Evolutionary conservation across 37 sponge, comb jelly and placozoan species (phyloP), one percentile per base, ranked within the genome.

Genomic region (Hexactinellida sp.): DNA sequence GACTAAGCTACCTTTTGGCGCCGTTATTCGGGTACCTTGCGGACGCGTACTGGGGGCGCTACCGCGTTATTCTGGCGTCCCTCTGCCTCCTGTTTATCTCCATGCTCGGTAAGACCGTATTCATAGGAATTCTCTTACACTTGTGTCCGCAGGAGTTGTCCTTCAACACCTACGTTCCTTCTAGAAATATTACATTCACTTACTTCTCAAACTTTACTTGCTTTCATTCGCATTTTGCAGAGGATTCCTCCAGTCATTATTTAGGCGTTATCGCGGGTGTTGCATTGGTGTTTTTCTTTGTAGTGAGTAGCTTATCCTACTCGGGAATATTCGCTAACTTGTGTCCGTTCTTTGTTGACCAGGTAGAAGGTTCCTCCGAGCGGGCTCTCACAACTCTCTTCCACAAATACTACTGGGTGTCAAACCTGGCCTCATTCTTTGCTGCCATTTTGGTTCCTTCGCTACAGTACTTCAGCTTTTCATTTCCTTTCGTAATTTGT

Each of bases 321-420:
- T 63, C 76, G 3, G 76, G 76, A 63, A 32, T 63, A 10, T 63
- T 63, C 76, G 76, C 76, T 23, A 63, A 63, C 76, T 25, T 63
- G 34, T 63, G 76, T 63, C 76, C 76, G 3, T 63, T 63, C 76
- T 25, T 63, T 63, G 76, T 63, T 3, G 76, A 63, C 30, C 76
- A 63, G 76, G 21, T n/a, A 1, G 76, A 63, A 28, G 76, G 76
- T 25, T 63, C 76, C 30, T 63, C 76, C 3, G 76, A 63, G 13
- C 32, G 25, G 3, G 76, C 30, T 3, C 76, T 63, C 34, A 63
- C 32, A 5, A 25, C 76, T 32, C 76, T 63, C 5, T 63, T 63
- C 76, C 76, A 63, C 13, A 63, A 63, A 63, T 63, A 63, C 13
- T 63, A 63, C 34, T 63, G 76, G 76, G 76, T 63, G 21, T 63